These are phyloP conservation scores for Ephydatia muelleri DNA, from an alignment of 37 sponge, comb jelly and placozoan species.

Conservation along the genomic window DNA sequence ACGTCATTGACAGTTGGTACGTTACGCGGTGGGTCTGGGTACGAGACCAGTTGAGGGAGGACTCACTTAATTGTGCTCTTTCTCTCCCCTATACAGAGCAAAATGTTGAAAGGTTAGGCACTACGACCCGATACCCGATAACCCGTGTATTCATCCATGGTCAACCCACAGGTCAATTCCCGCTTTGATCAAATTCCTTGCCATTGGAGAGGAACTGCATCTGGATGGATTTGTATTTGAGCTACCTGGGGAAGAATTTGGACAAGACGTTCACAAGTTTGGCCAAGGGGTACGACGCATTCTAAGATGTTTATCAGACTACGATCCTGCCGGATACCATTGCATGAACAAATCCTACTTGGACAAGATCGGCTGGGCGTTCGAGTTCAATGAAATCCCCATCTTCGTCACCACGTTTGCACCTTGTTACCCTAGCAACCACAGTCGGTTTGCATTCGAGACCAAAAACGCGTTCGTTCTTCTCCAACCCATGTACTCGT, in stretches of 20 bases:
- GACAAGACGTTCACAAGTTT: constrained; percentile 52
- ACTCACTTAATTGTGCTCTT: neutral
- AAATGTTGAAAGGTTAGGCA: constrained; percentile 25
- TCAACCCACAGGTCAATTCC: constrained; percentile 60
- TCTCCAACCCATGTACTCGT: constrained; percentile 87
- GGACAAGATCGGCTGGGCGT: constrained; percentile 67
- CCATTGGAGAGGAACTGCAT: constrained; percentile 38
- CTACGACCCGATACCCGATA: neutral
- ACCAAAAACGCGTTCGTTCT: constrained; percentile 66
- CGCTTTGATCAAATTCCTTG: constrained; percentile 68
- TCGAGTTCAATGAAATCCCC: constrained; percentile 48
- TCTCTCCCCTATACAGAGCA: constrained; percentile 2
- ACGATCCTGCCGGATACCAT: constrained; percentile 65
- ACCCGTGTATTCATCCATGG: neutral
- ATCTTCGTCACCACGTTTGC: constrained; percentile 88
- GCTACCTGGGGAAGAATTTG: constrained; percentile 66
- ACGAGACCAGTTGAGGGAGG: neutral
- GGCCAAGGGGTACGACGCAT: constrained; percentile 67
- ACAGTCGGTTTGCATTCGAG: constrained; percentile 70
- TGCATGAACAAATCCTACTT: constrained; percentile 84
- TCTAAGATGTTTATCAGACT: constrained; percentile 64
- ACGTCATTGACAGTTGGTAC: constrained; percentile 40
- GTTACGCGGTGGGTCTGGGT: neutral
- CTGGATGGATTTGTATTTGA: constrained; percentile 87
- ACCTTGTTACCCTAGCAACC: constrained; percentile 78